Percentiles rank a stretch among this genome's conserved stretches.
Conservation (phyloP, 2,797 vertebrate species). For the Acestrorhynchus altus region DNA sequence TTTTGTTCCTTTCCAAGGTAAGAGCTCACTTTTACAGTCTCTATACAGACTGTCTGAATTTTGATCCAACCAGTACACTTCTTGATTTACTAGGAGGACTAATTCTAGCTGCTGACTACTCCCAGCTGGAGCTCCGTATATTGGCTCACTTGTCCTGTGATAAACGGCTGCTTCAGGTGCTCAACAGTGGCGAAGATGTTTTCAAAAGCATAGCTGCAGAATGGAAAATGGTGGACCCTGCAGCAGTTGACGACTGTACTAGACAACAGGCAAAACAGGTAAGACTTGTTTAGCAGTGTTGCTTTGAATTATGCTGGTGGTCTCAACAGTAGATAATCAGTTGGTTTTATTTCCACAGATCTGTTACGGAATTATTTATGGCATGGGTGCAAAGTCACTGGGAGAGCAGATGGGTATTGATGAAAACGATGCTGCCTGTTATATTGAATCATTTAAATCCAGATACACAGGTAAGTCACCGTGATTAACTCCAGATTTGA, state of each 20-base stretch:
- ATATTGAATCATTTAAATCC: slow-evolving; percentile 95
- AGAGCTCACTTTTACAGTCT: neutral
- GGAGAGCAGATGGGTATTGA: slow-evolving; percentile 96
- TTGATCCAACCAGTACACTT: neutral
- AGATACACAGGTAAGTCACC: slow-evolving; percentile 87
- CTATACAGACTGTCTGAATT: neutral
- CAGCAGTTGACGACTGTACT: slow-evolving; percentile 82
- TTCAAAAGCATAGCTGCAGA: slow-evolving; percentile 94
- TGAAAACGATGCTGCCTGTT: slow-evolving; percentile 89
- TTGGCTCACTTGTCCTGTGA: slow-evolving; percentile 92
- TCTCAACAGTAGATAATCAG: neutral
- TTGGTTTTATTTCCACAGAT: slow-evolving; percentile 77
- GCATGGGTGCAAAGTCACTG: slow-evolving; percentile 94
- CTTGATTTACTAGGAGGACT: slow-evolving; percentile 82
- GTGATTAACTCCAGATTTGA: neutral
- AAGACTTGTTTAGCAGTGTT: neutral
- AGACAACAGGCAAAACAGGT: slow-evolving; percentile 98
- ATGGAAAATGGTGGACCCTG: slow-evolving; percentile 89
- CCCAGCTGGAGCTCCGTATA: slow-evolving; percentile 93
- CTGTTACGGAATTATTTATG: slow-evolving; percentile 98
- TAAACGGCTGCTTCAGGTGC: slow-evolving; percentile 84
- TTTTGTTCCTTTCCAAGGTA: slow-evolving; percentile 95
- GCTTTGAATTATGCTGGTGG: neutral
- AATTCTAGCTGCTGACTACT: slow-evolving; percentile 95
- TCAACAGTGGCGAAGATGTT: slow-evolving; percentile 89